Conservation (phyloP, 2,888 invertebrate genomes). For the Nematopogon swammerdamellus region DNA sequence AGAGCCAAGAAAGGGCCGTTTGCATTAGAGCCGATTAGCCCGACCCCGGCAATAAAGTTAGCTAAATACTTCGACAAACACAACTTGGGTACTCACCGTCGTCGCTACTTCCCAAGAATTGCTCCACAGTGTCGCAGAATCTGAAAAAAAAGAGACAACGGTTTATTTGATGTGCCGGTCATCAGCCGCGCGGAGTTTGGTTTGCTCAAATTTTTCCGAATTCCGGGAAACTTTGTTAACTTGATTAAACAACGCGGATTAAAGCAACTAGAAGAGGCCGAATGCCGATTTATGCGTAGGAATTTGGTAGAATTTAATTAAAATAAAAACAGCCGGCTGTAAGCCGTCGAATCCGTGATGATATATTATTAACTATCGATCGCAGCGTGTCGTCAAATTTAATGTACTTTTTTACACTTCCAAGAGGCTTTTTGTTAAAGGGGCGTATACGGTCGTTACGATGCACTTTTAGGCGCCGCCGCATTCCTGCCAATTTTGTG, state of each 20-base stretch:
- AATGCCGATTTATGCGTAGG: neutral
- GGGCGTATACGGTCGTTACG: conserved; percentile 43
- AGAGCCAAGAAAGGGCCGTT: conserved; percentile 22
- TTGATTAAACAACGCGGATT: too few species aligned
- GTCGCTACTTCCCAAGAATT: conserved; percentile 29
- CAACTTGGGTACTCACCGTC: conserved; percentile 26
- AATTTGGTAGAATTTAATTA: conserved; percentile 47
- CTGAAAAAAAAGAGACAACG: conserved; percentile 31
- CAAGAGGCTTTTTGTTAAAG: conserved; percentile 45
- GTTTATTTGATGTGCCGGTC: too few species aligned
- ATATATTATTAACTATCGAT: conserved; percentile 52
- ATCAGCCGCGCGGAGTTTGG: too few species aligned
- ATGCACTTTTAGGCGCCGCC: conserved; percentile 40
- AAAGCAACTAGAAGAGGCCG: neutral
- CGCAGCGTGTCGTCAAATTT: conserved; percentile 52
- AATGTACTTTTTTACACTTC: conserved; percentile 57
- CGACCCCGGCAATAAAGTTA: conserved; percentile 23
- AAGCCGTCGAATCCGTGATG: conserved; percentile 37
- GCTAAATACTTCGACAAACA: conserved; percentile 27
- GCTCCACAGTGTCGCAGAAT: conserved; percentile 39
- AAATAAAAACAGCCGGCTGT: conserved; percentile 34
- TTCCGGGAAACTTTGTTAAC: too few species aligned
- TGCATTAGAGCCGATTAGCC: conserved; percentile 21
- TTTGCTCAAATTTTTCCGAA: too few species aligned
- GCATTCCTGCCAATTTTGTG: conserved; percentile 34